Percentiles rank a stretch among this genome's conserved stretches.
Conservation (phyloP, 2,888 invertebrate genomes). For the Noctua pronuba region DNA sequence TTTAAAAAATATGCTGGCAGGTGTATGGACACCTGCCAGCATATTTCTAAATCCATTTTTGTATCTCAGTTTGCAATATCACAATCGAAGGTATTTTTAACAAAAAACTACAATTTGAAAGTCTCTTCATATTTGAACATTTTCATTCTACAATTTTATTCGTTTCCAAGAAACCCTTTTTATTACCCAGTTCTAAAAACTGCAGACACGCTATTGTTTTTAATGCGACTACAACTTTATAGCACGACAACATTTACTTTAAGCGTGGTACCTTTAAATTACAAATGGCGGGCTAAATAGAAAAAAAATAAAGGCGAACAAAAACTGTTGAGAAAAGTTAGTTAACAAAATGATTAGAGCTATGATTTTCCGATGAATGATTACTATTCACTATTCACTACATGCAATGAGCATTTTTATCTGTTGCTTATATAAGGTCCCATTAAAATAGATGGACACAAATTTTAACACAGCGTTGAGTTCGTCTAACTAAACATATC, state of each 20-base stretch:
- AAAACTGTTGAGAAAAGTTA: background rate
- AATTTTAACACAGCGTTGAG: no score
- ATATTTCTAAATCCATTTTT: background rate
- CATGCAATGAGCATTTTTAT: no score
- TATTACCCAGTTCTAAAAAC: conserved; percentile 21
- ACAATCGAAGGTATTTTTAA: background rate
- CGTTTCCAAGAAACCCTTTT: conserved; percentile 38
- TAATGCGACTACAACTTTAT: conserved; percentile 28
- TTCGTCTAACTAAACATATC: no score
- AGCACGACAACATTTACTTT: conserved; percentile 3
- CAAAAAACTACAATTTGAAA: conserved; percentile 17
- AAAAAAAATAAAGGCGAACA: no score
- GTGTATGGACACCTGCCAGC: no score
- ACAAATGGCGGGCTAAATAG: background rate
- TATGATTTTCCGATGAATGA: background rate
- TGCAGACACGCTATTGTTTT: conserved; percentile 33
- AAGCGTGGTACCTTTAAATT: background rate
- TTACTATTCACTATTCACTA: no score
- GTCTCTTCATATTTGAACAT: conserved; percentile 10
- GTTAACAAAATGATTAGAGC: background rate
- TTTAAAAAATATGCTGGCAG: background rate
- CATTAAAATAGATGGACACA: no score
- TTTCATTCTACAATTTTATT: conserved; percentile 25
- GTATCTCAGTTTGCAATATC: background rate
- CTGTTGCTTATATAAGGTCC: no score